Conservation (phyloP, 92 coral and sea anemone genomes). For the Meandrina meandrites region DNA sequence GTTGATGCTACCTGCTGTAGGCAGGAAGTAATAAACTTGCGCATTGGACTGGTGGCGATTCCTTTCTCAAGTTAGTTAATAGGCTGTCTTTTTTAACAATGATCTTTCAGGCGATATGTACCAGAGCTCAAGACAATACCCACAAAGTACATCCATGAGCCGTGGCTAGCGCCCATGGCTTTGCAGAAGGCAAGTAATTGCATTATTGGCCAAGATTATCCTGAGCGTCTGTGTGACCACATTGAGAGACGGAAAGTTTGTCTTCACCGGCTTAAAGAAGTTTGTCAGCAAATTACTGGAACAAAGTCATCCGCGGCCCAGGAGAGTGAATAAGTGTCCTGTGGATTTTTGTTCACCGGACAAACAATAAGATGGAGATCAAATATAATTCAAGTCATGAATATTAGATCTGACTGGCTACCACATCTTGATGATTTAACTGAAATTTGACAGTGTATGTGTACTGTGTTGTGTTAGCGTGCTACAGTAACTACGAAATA, state of each 20-base stretch:
- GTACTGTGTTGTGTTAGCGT: too few relatives aligned
- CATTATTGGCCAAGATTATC: constrained; percentile 84
- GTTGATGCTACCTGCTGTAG: too few relatives aligned
- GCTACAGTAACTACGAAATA: too few relatives aligned
- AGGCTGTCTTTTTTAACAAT: not conserved
- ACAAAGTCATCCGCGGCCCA: not conserved
- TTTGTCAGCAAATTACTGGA: constrained; percentile 56
- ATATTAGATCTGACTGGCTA: not conserved
- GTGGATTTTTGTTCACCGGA: not conserved
- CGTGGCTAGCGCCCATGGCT: constrained; percentile 82
- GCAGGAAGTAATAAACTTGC: too few relatives aligned
- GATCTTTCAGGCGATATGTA: constrained; percentile 69
- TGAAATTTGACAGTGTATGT: too few relatives aligned
- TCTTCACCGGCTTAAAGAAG: constrained; percentile 64
- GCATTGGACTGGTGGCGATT: not conserved
- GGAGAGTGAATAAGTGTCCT: not conserved
- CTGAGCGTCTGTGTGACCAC: constrained; percentile 70
- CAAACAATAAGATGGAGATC: too few relatives aligned
- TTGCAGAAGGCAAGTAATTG: constrained; percentile 81
- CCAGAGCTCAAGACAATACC: constrained; percentile 89
- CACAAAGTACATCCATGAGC: constrained; percentile 84
- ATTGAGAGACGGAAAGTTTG: constrained; percentile 71
- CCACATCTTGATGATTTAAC: too few relatives aligned
- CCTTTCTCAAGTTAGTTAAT: not conserved
- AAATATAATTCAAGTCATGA: too few relatives aligned